phyloP scores from a whole-genome alignment of 1,140 invertebrate species.

The Euura saliciscinereae region DNA sequence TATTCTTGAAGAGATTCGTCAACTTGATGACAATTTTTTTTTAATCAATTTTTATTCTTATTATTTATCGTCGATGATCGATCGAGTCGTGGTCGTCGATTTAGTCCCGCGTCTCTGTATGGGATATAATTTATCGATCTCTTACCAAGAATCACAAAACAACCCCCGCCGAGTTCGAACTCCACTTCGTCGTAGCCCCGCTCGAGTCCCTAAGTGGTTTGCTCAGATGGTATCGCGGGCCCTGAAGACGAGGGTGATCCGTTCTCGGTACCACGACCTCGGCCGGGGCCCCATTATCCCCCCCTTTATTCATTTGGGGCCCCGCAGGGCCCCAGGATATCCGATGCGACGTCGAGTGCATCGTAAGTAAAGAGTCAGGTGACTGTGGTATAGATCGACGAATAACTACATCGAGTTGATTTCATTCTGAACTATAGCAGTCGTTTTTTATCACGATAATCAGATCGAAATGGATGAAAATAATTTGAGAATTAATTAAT shows the following conservation, averaged over 20 bases:
- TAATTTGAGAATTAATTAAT: too few species aligned
- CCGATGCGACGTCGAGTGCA: slow-evolving; percentile 1
- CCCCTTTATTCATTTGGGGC: not conserved
- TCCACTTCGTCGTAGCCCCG: not conserved
- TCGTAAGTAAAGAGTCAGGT: not conserved
- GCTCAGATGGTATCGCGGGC: not conserved
- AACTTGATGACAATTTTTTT: too few species aligned
- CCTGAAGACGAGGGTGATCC: slow-evolving; percentile 6
- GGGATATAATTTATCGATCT: not conserved
- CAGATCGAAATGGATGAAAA: too few species aligned
- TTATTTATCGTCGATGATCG: not conserved
- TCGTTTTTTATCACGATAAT: too few species aligned
- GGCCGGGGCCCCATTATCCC: not conserved
- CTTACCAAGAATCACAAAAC: not conserved
- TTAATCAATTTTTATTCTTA: not conserved
- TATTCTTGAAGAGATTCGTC: too few species aligned
- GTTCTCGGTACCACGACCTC: slow-evolving; percentile 4
- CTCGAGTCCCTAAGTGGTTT: not conserved
- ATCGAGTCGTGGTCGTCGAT: not conserved
- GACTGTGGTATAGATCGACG: too few species aligned
- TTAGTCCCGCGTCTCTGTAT: not conserved
- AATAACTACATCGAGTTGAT: too few species aligned
- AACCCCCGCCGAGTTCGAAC: not conserved
- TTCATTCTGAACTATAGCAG: too few species aligned
- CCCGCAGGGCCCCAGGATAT: slow-evolving; percentile 7